Evolutionary conservation across 2,888 invertebrate genomes (phyloP).

Genomic region (Luperina nickerlii): DNA sequence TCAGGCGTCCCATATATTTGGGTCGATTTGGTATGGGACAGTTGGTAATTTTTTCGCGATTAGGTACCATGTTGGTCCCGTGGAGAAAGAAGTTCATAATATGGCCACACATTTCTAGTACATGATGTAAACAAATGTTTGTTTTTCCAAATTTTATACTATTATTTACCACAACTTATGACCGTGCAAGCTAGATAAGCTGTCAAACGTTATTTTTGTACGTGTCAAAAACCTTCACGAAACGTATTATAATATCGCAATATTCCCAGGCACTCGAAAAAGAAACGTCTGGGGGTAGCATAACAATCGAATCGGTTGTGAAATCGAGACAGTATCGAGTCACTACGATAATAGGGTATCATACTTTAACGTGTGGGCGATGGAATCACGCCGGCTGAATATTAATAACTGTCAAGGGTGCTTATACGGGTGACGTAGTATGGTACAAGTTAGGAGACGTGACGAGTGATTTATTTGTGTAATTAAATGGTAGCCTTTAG

Average conservation of each 20-base stretch:
- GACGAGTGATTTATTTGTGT: slow-evolving; percentile 10
- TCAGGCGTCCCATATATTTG: not conserved
- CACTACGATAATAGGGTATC: slow-evolving; percentile 55
- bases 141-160: not conserved
- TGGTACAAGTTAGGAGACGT: slow-evolving; percentile 31
- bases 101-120: not conserved
- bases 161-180: not conserved
- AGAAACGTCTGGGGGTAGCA: slow-evolving; percentile 44
- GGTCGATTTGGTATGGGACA: not conserved
- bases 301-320: slow-evolving; percentile 55
- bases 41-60: no score
- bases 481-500: not conserved
- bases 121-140: not conserved
- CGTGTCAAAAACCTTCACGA: not conserved
- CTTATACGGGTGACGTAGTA: slow-evolving; percentile 46
- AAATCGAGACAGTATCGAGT: slow-evolving; percentile 48
- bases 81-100: not conserved
- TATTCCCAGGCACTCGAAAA: slow-evolving; percentile 24
- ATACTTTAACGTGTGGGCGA: slow-evolving; percentile 71
- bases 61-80: not conserved
- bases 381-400: slow-evolving; percentile 74
- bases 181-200: not conserved
- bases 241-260: not conserved
- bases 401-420: slow-evolving; percentile 77
- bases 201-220: not conserved